Evolutionary conservation across 2,797 vertebrate species (phyloP).

Genomic region (Sebastiscus albofasciatus): DNA sequence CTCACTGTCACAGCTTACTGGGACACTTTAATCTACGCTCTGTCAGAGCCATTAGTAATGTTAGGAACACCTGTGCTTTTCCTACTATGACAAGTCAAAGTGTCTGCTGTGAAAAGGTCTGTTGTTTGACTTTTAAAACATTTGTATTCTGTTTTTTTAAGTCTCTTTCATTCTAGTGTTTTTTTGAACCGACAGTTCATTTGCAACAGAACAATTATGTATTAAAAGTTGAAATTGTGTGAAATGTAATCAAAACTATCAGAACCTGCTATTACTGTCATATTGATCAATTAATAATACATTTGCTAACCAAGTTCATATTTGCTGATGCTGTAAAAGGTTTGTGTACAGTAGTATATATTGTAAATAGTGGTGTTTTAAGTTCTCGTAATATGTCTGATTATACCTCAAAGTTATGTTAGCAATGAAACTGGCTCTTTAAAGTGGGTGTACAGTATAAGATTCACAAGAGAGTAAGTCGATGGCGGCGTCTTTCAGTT

Average conservation of each 20-base stretch:
- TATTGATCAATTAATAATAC: not conserved
- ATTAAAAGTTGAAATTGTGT: not conserved
- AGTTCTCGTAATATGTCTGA: not conserved
- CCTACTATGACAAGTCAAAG: not conserved
- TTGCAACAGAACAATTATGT: too few species aligned
- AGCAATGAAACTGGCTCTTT: not conserved
- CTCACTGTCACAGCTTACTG: too few species aligned
- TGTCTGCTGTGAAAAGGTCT: not conserved
- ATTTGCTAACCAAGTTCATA: not conserved
- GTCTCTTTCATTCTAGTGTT: not conserved
- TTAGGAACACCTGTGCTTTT: too few species aligned
- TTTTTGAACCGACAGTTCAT: not conserved
- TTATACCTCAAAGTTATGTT: not conserved
- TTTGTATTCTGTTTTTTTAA: not conserved
- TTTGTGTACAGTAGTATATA: not conserved
- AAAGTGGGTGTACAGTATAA: not conserved
- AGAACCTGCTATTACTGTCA: not conserved
- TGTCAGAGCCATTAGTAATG: too few species aligned
- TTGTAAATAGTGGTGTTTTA: not conserved
- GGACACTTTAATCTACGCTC: too few species aligned
- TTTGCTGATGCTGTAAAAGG: not conserved
- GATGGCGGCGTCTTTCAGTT: not conserved
- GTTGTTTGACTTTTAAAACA: not conserved
- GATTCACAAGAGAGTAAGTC: not conserved
- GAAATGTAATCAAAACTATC: too few species aligned